phyloP scores from a whole-genome alignment of 1,140 invertebrate genomes.

The Liolophura sinensis region DNA sequence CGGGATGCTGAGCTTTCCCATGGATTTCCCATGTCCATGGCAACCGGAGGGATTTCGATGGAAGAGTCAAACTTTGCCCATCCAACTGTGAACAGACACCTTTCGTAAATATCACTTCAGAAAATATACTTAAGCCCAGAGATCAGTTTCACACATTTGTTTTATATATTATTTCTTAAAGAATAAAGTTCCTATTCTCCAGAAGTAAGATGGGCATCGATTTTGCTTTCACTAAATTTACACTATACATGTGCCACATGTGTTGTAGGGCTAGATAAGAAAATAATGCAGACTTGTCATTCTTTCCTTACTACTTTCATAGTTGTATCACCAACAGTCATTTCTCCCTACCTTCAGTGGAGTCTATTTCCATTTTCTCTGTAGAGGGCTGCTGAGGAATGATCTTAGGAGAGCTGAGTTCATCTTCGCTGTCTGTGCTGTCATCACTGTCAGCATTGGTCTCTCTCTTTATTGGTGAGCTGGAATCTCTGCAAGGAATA shows the following conservation, averaged over 20 bases:
- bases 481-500: background rate
- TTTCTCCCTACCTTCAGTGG: slow-evolving; percentile 57
- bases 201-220: too few relatives aligned
- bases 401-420: slow-evolving; percentile 49
- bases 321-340: background rate
- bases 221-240: too few relatives aligned
- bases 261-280: background rate
- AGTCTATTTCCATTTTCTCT: slow-evolving; percentile 62
- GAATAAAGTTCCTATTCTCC: too few relatives aligned
- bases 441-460: slow-evolving; percentile 39
- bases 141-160: too few relatives aligned
- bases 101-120: background rate
- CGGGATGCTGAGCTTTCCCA: too few relatives aligned
- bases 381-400: slow-evolving; percentile 42
- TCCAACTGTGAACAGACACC: background rate
- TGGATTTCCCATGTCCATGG: too few relatives aligned
- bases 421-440: slow-evolving; percentile 55
- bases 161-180: too few relatives aligned
- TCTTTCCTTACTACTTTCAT: background rate
- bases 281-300: background rate
- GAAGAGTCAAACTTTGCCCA: background rate
- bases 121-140: background rate
- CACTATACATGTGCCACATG: too few relatives aligned
- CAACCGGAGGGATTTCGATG: slow-evolving; percentile 43
- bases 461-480: background rate